phyloP scores from a whole-genome alignment of 92 coral and sea anemone genomes.

The Heliopora coerulea region DNA sequence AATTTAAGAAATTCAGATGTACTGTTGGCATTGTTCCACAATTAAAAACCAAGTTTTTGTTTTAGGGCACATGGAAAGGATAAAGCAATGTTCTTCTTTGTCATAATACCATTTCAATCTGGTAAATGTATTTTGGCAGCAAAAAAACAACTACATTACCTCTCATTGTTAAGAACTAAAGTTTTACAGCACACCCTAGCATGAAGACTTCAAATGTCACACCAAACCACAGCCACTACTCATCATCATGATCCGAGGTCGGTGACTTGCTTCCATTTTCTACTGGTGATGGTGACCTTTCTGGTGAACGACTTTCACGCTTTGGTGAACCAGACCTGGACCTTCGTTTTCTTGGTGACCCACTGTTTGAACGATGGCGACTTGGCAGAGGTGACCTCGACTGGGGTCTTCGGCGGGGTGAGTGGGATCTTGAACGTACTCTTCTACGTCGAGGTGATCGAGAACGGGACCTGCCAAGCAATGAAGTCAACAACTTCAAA shows the following conservation, averaged over 20 bases:
- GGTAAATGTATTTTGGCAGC: too few relatives aligned
- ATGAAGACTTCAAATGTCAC: not conserved
- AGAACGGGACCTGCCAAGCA: conserved; percentile 47
- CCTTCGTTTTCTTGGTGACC: conserved; percentile 53
- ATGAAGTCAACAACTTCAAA: too few relatives aligned
- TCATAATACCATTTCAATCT: too few relatives aligned
- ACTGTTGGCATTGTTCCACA: too few relatives aligned
- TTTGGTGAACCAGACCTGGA: conserved; percentile 66
- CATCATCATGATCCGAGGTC: not conserved
- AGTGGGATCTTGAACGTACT: conserved; percentile 64
- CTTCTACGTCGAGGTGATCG: conserved; percentile 48
- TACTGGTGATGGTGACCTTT: conserved; percentile 27
- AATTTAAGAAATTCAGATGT: too few relatives aligned
- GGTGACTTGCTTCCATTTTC: conserved; percentile 43
- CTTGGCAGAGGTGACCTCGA: conserved; percentile 69
- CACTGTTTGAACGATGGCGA: conserved; percentile 53
- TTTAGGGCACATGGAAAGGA: too few relatives aligned
- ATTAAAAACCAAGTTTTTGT: too few relatives aligned
- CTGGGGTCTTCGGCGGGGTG: conserved; percentile 60
- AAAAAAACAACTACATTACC: not conserved
- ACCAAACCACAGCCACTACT: not conserved
- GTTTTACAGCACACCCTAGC: not conserved
- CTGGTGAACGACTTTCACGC: conserved; percentile 23
- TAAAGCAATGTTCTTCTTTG: too few relatives aligned
- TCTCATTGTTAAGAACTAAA: not conserved